These are phyloP conservation scores for Rostratula benghalensis DNA, from an alignment of 2,113 vertebrate genomes.

Conservation along the genomic window DNA sequence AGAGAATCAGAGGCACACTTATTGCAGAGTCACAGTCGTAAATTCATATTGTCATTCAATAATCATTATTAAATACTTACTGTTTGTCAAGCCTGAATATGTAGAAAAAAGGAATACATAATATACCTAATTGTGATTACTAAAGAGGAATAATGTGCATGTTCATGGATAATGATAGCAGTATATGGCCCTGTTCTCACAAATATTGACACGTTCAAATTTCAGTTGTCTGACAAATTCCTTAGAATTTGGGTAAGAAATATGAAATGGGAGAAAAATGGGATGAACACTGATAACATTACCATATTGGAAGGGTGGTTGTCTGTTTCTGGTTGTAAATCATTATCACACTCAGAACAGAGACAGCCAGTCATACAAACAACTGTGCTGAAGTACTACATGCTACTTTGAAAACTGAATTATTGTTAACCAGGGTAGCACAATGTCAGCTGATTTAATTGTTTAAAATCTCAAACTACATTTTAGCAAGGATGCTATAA, in stretches of 20 bases:
- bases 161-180: not conserved
- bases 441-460: not conserved
- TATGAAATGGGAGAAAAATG: not conserved
- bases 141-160: not conserved
- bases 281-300: not conserved
- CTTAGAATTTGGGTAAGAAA: not conserved
- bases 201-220: not conserved
- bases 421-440: not conserved
- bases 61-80: not conserved
- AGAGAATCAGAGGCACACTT: not conserved
- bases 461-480: not conserved
- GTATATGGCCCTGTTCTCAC: not conserved
- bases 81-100: not conserved
- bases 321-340: not conserved
- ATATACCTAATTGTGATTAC: not conserved
- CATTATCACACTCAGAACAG: not conserved
- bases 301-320: not conserved
- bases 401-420: not conserved
- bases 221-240: not conserved
- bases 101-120: not conserved
- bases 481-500: not conserved
- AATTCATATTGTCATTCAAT: not conserved
- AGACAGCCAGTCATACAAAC: not conserved
- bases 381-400: not conserved
- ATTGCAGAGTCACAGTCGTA: not conserved